These are phyloP conservation scores for Drosophila serrata DNA, from an alignment of 1,140 invertebrate genomes.

Conservation along the genomic window DNA sequence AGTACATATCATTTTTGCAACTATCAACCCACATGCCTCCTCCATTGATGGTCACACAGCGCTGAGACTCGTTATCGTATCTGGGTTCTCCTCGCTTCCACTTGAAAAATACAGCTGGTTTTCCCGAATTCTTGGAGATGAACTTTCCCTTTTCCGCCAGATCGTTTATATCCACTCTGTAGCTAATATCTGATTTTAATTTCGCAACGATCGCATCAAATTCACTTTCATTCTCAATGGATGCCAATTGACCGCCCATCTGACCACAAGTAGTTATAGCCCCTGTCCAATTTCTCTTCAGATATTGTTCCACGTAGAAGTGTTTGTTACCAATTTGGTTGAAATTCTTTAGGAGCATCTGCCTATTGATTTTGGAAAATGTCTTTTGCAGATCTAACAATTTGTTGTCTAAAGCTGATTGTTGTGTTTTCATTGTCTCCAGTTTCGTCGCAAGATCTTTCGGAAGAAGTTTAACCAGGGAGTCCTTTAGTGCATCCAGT, in stretches of 20 bases:
- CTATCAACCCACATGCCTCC: constrained; percentile 14
- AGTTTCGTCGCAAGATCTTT: background rate
- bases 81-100: background rate
- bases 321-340: background rate
- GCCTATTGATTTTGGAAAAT: background rate
- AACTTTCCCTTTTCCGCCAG: background rate
- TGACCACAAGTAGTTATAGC: background rate
- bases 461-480: background rate
- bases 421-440: background rate
- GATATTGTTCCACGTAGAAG: background rate
- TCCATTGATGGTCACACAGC: background rate
- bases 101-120: constrained; percentile 8
- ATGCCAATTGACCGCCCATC: constrained; percentile 1
- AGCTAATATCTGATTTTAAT: background rate
- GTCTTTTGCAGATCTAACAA: background rate
- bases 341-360: background rate
- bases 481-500: too few relatives aligned
- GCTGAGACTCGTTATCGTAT: background rate
- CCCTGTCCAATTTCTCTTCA: background rate
- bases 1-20: background rate
- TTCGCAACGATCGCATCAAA: background rate
- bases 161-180: constrained; percentile 12
- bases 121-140: background rate
- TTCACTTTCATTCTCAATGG: background rate
- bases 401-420: background rate